Percentiles rank a stretch among this genome's conserved stretches.
These are phyloP conservation scores for Orthonyx spaldingii DNA, from an alignment of 2,113 vertebrate genomes.

Conservation along the genomic window DNA sequence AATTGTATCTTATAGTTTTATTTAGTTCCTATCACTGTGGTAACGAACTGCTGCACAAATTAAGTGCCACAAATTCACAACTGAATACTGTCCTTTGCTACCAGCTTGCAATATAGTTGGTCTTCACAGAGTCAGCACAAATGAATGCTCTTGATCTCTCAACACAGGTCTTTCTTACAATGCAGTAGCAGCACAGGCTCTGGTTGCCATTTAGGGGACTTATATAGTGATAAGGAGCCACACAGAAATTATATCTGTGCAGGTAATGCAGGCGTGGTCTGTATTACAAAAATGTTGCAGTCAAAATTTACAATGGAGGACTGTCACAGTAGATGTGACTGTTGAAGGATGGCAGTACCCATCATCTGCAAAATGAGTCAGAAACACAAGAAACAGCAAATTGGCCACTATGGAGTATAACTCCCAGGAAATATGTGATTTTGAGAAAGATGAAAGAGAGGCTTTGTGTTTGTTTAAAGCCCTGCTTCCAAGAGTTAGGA, in stretches of 20 bases:
- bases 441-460: slow-evolving; percentile 7
- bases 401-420: neutral
- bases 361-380: neutral
- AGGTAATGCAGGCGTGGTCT: neutral
- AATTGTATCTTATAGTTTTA: neutral
- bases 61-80: neutral
- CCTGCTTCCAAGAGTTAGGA: neutral
- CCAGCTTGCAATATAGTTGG: neutral
- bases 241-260: neutral
- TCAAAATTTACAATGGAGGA: neutral
- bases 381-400: neutral
- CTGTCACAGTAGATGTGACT: neutral
- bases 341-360: neutral
- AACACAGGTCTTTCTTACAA: neutral
- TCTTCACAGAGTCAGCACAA: neutral
- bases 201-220: neutral
- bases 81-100: neutral
- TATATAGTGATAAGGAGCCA: neutral
- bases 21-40: slow-evolving; percentile 38
- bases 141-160: neutral
- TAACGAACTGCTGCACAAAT: neutral
- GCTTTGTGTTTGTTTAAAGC: neutral
- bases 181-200: neutral
- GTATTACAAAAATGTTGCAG: neutral
- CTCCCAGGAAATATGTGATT: neutral